Conservation (phyloP, 2,113 vertebrate genomes). For the Loxodonta africana region DNA sequence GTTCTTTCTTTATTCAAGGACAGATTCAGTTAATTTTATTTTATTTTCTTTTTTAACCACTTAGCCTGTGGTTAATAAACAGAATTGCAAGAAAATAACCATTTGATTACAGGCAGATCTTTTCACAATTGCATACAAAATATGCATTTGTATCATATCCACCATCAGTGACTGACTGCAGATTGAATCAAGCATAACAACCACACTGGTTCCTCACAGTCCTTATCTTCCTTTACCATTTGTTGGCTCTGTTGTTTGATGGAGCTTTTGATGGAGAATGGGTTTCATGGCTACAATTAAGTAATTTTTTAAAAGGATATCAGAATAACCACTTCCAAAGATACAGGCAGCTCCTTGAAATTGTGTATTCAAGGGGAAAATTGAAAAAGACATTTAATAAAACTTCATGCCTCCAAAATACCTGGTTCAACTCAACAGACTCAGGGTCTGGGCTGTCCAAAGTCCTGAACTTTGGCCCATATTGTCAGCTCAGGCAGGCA, state of each 20-base stretch:
- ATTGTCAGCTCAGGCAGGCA: not conserved
- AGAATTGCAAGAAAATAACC: conserved; percentile 51
- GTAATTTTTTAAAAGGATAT: conserved; percentile 71
- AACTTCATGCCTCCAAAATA: conserved; percentile 58
- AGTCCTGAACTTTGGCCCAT: not conserved
- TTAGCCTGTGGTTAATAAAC: conserved; percentile 56
- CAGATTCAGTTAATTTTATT: not conserved
- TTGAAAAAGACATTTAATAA: conserved; percentile 77
- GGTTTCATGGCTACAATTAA: conserved; percentile 69
- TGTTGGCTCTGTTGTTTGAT: not conserved
- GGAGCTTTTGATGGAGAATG: conserved; percentile 68
- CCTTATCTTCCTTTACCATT: conserved; percentile 42
- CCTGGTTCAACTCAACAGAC: conserved; percentile 37
- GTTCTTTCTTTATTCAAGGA: not conserved
- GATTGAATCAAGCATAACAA: conserved; percentile 28
- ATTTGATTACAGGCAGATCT: not conserved
- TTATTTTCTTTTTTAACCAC: not conserved
- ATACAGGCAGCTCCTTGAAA: conserved; percentile 75
- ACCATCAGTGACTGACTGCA: not conserved
- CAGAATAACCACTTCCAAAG: conserved; percentile 76
- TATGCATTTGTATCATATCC: not conserved
- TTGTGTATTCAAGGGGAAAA: conserved; percentile 67
- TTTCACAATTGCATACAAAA: conserved; percentile 18
- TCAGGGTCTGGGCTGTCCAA: not conserved
- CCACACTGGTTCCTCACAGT: not conserved